These are phyloP conservation scores for Oegoconia quadripuncta DNA, from an alignment of 2,888 invertebrate species.

Conservation along the genomic window DNA sequence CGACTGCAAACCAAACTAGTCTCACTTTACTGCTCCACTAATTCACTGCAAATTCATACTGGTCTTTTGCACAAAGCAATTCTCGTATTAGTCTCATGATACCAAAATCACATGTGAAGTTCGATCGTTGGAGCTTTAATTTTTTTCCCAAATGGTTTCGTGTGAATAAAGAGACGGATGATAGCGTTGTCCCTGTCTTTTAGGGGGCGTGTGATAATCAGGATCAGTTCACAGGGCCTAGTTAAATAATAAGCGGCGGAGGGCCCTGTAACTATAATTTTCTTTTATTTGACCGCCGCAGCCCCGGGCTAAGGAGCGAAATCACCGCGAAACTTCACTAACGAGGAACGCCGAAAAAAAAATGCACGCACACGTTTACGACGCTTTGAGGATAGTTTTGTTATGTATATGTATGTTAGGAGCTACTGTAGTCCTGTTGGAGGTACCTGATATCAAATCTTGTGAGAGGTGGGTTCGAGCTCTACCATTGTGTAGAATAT, in stretches of 20 bases:
- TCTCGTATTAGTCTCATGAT: too few species aligned
- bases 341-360: conserved; percentile 57
- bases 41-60: too few species aligned
- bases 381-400: conserved; percentile 52
- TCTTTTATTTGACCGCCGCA: conserved; percentile 65
- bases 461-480: too few species aligned
- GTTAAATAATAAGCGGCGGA: conserved; percentile 72
- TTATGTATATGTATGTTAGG: too few species aligned
- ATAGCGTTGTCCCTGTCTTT: conserved; percentile 37
- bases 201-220: conserved; percentile 57
- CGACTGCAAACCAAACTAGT: too few species aligned
- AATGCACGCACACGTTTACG: conserved; percentile 51
- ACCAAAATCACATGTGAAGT: too few species aligned
- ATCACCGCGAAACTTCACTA: conserved; percentile 60
- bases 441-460: too few species aligned
- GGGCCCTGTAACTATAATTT: conserved; percentile 72
- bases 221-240: conserved; percentile 64
- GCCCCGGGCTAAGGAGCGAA: conserved; percentile 50
- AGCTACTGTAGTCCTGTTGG: too few species aligned
- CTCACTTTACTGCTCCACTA: too few species aligned
- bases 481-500: too few species aligned
- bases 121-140: too few species aligned
- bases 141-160: conserved; percentile 34
- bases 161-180: conserved; percentile 24
- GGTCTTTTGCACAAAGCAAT: too few species aligned